Base-by-base conservation (phyloP, 2,888 invertebrate species). In the Epinotia demarniana region DNA sequence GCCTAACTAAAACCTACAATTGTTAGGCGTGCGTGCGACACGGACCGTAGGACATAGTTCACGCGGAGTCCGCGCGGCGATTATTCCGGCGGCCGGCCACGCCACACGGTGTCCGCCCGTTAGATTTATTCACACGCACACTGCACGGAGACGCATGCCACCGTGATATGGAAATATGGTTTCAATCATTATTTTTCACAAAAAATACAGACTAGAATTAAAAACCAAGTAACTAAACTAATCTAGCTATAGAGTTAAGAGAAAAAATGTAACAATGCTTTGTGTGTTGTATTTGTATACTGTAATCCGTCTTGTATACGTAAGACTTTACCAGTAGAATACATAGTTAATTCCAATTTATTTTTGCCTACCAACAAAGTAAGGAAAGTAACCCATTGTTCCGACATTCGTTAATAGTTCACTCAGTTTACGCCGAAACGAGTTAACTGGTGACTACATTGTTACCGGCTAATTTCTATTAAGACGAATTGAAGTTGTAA, bases 81-180 rank as follows among this genome's bases (percentile, higher is more conserved):
- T 62, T 55, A 53, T 49, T 72, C 72, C 72, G 61, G 55, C 60
- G 19, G 62, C 46, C 62, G 53, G 46, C 60, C 53, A 61, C 67
- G 61, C 27, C 66, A 27, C 18, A n/a, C 55, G 58, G 60, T 46
- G 61, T 73, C 73, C 55, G 73, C n/a, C 57, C 33, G 68, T 61
- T 53, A 58, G 69, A 74, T 69, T 74, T 74, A 74, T 74, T 69
- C 27, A 74, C 73, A 57, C 39, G 72, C 72, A 43, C 55, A 43
- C 62, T 46, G 57, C 27, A 62, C 72, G 39, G 53, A 53, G 19
- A 63, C 62, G 63, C 63, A 46, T 49, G 33, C 63, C 62, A 33
- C 69, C 43, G 19, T 33, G 33, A 46, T 61, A 39, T 49, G 19
- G 69, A 68, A 68, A 33, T 53, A 67, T 16, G 33, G 27, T 27